These are phyloP conservation scores for Platerodrilus igneus DNA, from an alignment of 2,888 invertebrate species.

Conservation along the genomic window DNA sequence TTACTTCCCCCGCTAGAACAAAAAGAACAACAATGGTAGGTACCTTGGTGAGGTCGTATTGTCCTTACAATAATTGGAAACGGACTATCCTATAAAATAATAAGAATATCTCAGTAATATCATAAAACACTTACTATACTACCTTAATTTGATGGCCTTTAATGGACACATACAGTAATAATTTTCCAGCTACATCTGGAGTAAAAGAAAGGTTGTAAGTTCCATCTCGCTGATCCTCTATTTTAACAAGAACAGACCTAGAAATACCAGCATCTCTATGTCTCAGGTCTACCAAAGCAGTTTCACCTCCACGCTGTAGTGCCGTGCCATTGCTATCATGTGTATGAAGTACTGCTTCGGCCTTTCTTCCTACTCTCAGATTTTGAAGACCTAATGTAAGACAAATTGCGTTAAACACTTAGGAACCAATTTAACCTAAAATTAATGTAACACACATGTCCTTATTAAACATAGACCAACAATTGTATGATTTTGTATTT, in stretches of 20 bases:
- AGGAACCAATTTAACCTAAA: no score
- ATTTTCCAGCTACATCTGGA: conserved; percentile 60
- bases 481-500: no score
- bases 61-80: conserved; percentile 62
- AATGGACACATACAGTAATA: conserved; percentile 58
- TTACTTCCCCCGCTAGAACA: conserved; percentile 74
- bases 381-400: conserved; percentile 58
- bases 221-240: conserved; percentile 61
- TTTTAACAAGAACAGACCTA: conserved; percentile 49
- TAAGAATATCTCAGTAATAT: neutral
- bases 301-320: conserved; percentile 64
- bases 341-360: conserved; percentile 57
- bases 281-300: conserved; percentile 54
- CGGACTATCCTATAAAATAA: conserved; percentile 59
- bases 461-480: no score
- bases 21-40: conserved; percentile 76
- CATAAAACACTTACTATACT: no score
- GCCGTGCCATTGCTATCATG: conserved; percentile 60
- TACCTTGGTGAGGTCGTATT: conserved; percentile 62
- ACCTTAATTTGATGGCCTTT: conserved; percentile 65
- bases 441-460: no score
- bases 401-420: no score
- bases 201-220: conserved; percentile 58
- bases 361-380: conserved; percentile 59
- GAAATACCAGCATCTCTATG: conserved; percentile 50